Evolutionary conservation across 2,888 invertebrate genomes (phyloP), one percentile per base, ranked within the genome.

Genomic region (Perithous albicinctus): DNA sequence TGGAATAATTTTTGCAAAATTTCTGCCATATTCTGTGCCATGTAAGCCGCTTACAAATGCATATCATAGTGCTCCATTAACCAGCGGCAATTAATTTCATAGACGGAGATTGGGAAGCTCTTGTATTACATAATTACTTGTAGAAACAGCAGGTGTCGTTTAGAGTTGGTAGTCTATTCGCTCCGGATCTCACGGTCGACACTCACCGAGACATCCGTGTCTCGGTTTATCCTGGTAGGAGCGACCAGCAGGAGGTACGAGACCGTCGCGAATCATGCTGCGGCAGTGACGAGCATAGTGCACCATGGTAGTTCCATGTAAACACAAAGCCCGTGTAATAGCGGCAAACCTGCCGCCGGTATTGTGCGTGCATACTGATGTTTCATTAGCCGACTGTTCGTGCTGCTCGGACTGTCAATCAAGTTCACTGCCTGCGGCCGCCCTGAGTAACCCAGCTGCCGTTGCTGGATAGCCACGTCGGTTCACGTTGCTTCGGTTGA

Each of bases 341-440:
- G 88, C 85, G 86, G 87, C 84, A 78, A 85, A 87, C 84, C 80
- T 81, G 78, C 81, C 64, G 77, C 63, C 70, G 83, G 84, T 83
- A 87, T 86, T 90, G 89, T 90, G 88, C 88, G 87, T 88, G 89
- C 89, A 91, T 89, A 90, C 91, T 90, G 91, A 91, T 90, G 91
- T 91, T 91, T 91, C 91, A 91, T 91, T 91, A 91, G 90, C 88
- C 88, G 87, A 90, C 89, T 89, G 90, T 89, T 91, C 90, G 87
- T 90, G 86, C 87, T 84, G 85, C 87, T 88, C 86, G 85, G 85
- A 86, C 90, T 91, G 91, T 91, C 91, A 91, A 91, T 91, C 91
- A 91, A 90, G 87, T 89, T 86, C 86, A 88, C 87, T 72, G 86
- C 89, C 88, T 86, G 86, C 85, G 88, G 88, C 88, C 84, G 78